Evolutionary conservation across 2,113 vertebrate species (phyloP).

Genomic region (Pica pica): DNA sequence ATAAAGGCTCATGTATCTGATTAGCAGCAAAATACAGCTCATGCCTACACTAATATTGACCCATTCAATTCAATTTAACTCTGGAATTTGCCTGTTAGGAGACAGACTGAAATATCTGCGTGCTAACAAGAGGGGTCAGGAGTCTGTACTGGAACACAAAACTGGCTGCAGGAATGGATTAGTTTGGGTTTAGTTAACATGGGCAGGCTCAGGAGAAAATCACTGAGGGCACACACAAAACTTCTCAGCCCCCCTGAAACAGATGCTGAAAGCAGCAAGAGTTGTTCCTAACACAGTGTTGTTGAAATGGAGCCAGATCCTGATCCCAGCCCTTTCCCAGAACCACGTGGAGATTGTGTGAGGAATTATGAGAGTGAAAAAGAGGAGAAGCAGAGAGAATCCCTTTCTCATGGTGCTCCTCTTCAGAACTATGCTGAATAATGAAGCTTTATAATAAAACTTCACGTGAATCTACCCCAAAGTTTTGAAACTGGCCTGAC

Average conservation of each 20-base stretch:
- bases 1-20: not conserved
- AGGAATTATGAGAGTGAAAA: constrained; percentile 44
- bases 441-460: not conserved
- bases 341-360: not conserved
- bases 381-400: not conserved
- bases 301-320: constrained; percentile 28
- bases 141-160: not conserved
- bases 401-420: not conserved
- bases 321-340: constrained; percentile 32
- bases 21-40: not conserved
- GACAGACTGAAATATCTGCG: not conserved
- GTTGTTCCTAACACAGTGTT: not conserved
- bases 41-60: constrained; percentile 29
- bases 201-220: not conserved
- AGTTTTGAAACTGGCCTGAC: not conserved
- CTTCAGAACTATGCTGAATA: not conserved
- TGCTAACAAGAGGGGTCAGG: not conserved
- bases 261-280: not conserved
- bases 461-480: not conserved
- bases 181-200: not conserved
- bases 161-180: not conserved
- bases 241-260: not conserved
- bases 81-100: not conserved
- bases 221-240: not conserved
- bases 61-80: not conserved